Evolutionary conservation across 2,888 invertebrate species (phyloP).

Genomic region (Epinotia ramella): DNA sequence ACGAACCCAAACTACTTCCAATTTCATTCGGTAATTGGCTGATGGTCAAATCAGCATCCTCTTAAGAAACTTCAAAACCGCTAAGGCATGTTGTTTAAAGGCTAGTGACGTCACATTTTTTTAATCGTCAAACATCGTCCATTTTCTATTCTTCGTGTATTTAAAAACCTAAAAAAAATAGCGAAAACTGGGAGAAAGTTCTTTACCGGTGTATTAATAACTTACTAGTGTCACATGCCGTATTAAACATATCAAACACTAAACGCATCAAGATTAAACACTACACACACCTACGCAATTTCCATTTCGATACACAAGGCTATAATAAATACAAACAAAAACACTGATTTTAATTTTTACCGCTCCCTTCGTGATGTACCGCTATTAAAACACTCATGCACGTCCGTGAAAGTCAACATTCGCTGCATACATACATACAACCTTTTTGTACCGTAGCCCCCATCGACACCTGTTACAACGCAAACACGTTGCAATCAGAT

Average conservation of each 20-base stretch:
- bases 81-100: too few species aligned
- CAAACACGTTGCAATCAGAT: slow-evolving; percentile 67
- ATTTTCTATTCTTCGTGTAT: too few species aligned
- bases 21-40: too few species aligned
- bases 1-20: too few species aligned
- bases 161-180: too few species aligned
- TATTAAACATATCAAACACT: background rate
- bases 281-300: background rate
- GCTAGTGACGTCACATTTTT: too few species aligned
- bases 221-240: too few species aligned
- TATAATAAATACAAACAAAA: background rate
- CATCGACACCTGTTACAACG: slow-evolving; percentile 72
- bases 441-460: slow-evolving; percentile 37
- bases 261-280: background rate
- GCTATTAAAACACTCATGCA: slow-evolving; percentile 14
- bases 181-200: too few species aligned
- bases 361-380: background rate
- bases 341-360: background rate
- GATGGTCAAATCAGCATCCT: too few species aligned
- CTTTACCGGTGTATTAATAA: too few species aligned
- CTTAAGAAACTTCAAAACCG: too few species aligned
- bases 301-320: background rate
- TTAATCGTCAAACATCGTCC: too few species aligned
- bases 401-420: slow-evolving; percentile 8
- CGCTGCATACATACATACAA: background rate